A percentile compares a stretch with the other conserved stretches of the same genome.
Evolutionary conservation across 2,113 vertebrate species (phyloP).

Genomic region (Bucco capensis): DNA sequence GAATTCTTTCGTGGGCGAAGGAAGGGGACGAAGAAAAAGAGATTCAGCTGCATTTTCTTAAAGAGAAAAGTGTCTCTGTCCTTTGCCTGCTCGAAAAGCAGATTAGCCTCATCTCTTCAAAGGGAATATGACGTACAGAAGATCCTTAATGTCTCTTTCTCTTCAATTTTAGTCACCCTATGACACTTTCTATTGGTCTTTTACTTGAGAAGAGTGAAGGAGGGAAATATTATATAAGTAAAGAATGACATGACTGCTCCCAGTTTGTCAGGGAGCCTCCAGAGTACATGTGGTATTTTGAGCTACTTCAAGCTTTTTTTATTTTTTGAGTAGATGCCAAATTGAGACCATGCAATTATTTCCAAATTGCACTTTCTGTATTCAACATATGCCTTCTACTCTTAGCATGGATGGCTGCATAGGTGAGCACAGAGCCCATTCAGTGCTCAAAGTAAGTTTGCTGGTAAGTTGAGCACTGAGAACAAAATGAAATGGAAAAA

Average conservation of each 20-base stretch:
- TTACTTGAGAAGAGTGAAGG: not conserved
- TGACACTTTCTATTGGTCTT: not conserved
- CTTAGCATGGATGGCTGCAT: not conserved
- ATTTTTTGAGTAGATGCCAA: not conserved
- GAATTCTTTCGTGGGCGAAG: too few species aligned
- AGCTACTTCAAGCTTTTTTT: not conserved
- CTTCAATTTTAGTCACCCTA: too few species aligned
- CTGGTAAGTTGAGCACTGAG: too few species aligned
- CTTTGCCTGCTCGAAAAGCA: too few species aligned
- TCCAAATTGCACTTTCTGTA: not conserved
- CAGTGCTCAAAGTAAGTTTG: not conserved
- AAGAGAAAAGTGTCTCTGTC: too few species aligned
- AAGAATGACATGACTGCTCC: not conserved
- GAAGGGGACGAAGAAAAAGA: too few species aligned
- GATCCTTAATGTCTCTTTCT: too few species aligned
- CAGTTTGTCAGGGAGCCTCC: not conserved
- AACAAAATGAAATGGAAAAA: not conserved
- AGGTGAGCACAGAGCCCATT: not conserved
- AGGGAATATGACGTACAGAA: too few species aligned
- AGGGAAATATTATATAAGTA: not conserved
- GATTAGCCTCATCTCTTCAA: too few species aligned
- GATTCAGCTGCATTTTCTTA: too few species aligned
- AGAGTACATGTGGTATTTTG: not conserved
- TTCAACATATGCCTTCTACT: not conserved
- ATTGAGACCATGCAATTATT: not conserved